Percentiles rank a stretch among this genome's conserved stretches.
These are phyloP conservation scores for Nomada flava DNA, from an alignment of 2,888 invertebrate genomes.

Conservation along the genomic window DNA sequence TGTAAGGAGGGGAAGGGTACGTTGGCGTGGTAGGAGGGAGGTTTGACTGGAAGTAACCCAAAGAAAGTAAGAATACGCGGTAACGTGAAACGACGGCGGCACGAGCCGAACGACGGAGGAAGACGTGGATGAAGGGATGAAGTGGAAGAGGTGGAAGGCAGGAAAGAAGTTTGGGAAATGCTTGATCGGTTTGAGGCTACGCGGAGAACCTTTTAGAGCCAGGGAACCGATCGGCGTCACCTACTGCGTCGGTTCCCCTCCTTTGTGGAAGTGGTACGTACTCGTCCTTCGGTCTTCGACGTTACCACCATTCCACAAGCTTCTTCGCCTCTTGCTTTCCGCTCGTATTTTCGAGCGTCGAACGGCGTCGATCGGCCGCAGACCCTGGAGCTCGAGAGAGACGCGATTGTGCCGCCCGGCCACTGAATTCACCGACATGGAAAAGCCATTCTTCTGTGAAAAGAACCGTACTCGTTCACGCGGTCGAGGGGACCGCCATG, in stretches of 20 bases:
- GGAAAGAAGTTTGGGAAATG: conserved; percentile 61
- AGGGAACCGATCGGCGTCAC: conserved; percentile 50
- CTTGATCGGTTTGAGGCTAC: conserved; percentile 62
- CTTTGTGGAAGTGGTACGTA: conserved; percentile 7
- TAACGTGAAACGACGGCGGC: neutral
- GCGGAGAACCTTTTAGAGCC: conserved; percentile 64
- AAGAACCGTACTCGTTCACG: conserved; percentile 67
- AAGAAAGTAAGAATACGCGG: conserved; percentile 38
- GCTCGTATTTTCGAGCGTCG: conserved; percentile 42
- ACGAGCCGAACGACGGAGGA: neutral
- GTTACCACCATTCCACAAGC: conserved; percentile 5
- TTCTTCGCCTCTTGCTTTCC: neutral
- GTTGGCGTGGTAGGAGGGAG: neutral
- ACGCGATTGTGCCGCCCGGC: conserved; percentile 70
- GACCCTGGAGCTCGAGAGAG: conserved; percentile 46
- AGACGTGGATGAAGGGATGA: neutral
- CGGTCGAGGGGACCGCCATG: conserved; percentile 37
- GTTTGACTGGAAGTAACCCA: conserved; percentile 34
- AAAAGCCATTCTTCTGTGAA: conserved; percentile 81
- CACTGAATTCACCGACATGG: conserved; percentile 78
- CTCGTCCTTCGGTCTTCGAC: conserved; percentile 53
- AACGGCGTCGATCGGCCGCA: conserved; percentile 27
- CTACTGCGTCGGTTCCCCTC: conserved; percentile 31
- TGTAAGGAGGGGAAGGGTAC: neutral
- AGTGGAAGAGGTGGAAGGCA: neutral